phyloP scores from a whole-genome alignment of 2,113 vertebrate species.

The Anarrhichthys ocellatus region DNA sequence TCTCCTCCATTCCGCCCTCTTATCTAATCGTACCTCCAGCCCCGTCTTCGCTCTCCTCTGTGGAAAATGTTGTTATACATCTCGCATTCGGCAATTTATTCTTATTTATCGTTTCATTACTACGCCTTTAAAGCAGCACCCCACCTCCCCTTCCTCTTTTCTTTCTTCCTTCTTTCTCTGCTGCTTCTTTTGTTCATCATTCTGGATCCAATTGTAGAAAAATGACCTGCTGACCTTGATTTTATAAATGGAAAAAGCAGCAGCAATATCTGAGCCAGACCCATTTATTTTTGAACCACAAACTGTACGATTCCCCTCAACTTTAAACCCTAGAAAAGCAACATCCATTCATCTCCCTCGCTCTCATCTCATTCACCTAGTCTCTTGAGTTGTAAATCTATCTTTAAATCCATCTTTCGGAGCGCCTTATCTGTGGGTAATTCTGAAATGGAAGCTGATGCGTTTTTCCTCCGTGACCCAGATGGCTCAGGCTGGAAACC shows the following conservation, averaged over 20 bases:
- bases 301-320: background rate
- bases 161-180: background rate
- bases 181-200: conserved; percentile 10
- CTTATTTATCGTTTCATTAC: conserved; percentile 55
- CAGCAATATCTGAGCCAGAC: background rate
- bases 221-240: conserved; percentile 37
- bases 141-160: background rate
- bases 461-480: conserved; percentile 23
- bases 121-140: conserved; percentile 19
- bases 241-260: conserved; percentile 21
- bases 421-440: conserved; percentile 25
- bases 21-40: conserved; percentile 49
- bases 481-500: conserved; percentile 38
- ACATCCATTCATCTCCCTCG: conserved; percentile 6
- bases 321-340: background rate
- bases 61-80: conserved; percentile 43
- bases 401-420: conserved; percentile 37
- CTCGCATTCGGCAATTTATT: conserved; percentile 46
- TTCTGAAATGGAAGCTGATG: conserved; percentile 6
- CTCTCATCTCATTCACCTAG: conserved; percentile 1
- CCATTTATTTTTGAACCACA: background rate
- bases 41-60: conserved; percentile 4
- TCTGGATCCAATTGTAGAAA: conserved; percentile 19
- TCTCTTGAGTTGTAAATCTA: conserved; percentile 27
- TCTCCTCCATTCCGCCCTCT: conserved; percentile 36